Base-by-base conservation (phyloP, 2,113 vertebrate genomes). In the Oxyura jamaicensis region DNA sequence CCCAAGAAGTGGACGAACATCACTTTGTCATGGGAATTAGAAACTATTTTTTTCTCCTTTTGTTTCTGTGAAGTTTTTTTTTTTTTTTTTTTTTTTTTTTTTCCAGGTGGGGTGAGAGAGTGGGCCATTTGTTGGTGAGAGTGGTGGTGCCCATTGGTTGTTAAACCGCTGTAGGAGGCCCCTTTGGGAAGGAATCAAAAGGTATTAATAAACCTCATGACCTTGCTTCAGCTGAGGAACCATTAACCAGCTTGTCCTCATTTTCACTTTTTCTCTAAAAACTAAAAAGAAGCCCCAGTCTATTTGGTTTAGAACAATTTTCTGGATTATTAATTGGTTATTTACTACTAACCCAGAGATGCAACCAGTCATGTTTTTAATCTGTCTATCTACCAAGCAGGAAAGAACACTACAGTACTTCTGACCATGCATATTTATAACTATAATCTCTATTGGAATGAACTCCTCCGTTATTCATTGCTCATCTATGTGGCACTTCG, bases 341-440 rank as follows among this genome's bases (percentile, higher is more conserved):
- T 65, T 85, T 60, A 22, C 42, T 68, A 26, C 56, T 35, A 68
- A 33, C 22, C 78, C 42, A 13, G 42, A 68, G 35, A n/a, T 31
- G 13, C 18, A 78, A 15, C 59, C 4, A 19, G 44, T 85, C 78
- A 25, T 11, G 0, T 17, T 50, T 75, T 41, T 13, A 75, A 71
- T 29, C 52, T 16, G 3, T 8, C 29, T 52, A 0, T 50, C 8
- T 13, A 8, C 21, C 65, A 41, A 29, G 59, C 35, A 39, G 29
- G 50, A 55, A 42, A 22, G 9, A 4, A 50, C 28, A 65, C 18
- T 11, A 19, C 3, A 19, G 13, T 41, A n/a, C 31, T 2, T 3
- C 31, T 36, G 33, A 36, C 62, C 20, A 28, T 1, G 1, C 6
- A 0, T 3, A 8, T 42, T 33, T 25, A 3, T 8, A 25, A 31